Evolutionary conservation across 2,888 invertebrate genomes (phyloP).

Genomic region (Meta bourneti): DNA sequence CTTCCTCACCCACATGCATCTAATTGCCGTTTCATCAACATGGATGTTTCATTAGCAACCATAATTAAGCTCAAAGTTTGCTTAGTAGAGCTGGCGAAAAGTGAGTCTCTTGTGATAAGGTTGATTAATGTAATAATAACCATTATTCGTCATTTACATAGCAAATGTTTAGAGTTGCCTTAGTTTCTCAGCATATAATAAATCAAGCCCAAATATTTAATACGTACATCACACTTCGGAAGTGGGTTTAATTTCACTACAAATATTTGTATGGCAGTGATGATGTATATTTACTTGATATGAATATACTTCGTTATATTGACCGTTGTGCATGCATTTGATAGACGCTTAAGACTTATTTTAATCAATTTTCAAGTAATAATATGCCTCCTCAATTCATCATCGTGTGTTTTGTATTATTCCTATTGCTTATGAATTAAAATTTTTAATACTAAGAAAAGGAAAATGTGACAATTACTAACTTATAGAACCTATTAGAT

Average conservation of each 20-base stretch:
- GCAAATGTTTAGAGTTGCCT: neutral
- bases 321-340: neutral
- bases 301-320: neutral
- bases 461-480: too few relatives aligned
- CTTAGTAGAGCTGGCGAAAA: neutral
- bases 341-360: neutral
- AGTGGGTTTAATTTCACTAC: neutral
- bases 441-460: too few relatives aligned
- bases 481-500: too few relatives aligned
- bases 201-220: neutral
- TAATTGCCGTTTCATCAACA: neutral
- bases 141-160: constrained; percentile 11
- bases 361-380: too few relatives aligned
- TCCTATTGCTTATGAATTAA: too few relatives aligned
- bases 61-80: neutral
- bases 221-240: neutral
- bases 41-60: neutral
- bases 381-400: too few relatives aligned
- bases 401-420: too few relatives aligned
- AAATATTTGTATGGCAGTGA: neutral
- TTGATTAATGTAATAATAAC: constrained; percentile 23
- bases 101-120: neutral
- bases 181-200: neutral
- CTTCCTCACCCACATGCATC: neutral
- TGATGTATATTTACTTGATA: neutral